Percentiles rank a stretch among this genome's conserved stretches.
phyloP scores from a whole-genome alignment of 2,113 vertebrate genomes.

The Rynchops niger region DNA sequence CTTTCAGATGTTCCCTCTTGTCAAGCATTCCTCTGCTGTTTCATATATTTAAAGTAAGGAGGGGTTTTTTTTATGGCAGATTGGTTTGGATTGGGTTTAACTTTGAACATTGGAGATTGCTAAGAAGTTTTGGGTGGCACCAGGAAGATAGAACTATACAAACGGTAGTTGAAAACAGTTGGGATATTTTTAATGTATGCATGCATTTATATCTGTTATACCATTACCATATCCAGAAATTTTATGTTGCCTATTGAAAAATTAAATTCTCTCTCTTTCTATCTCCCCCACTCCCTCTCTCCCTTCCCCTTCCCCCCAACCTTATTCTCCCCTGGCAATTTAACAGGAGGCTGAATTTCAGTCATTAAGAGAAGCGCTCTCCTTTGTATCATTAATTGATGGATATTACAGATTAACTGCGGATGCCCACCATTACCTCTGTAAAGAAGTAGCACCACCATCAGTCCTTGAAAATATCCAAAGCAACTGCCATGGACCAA shows the following conservation, averaged over 20 bases:
- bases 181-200: background rate
- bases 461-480: conserved; percentile 90
- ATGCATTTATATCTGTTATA: background rate
- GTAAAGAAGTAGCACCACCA: conserved; percentile 93
- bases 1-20: background rate
- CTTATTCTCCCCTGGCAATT: background rate
- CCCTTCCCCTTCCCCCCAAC: background rate
- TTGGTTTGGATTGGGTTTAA: background rate
- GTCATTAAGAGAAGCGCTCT: conserved; percentile 88
- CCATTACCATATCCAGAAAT: background rate
- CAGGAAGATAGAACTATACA: background rate
- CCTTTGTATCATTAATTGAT: conserved; percentile 93
- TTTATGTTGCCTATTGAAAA: background rate
- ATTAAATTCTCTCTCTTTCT: background rate
- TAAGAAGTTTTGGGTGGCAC: background rate
- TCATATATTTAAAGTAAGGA: background rate
- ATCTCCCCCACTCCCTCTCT: background rate
- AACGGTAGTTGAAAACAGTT: background rate
- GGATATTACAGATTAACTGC: conserved; percentile 94
- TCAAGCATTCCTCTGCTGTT: background rate
- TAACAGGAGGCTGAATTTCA: conserved; percentile 91
- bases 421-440: conserved; percentile 94
- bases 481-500: conserved; percentile 92
- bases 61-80: background rate
- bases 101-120: background rate